phyloP scores from a whole-genome alignment of 2,113 vertebrate species.

The Chaetops frenatus region DNA sequence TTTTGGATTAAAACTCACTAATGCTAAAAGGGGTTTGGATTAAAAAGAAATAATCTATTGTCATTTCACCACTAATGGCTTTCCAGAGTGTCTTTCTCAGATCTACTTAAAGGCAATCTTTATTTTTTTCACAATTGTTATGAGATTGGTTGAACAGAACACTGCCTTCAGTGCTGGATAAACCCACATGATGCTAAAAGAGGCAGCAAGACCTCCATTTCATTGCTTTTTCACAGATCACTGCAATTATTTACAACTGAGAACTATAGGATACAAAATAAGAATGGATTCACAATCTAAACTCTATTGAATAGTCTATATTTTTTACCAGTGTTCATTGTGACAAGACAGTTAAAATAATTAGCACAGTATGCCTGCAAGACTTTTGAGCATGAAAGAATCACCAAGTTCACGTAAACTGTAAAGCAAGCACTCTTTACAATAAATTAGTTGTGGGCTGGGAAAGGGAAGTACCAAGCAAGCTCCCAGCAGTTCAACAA shows the following conservation, averaged over 20 bases:
- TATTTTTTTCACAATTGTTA: neutral
- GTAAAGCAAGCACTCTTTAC: neutral
- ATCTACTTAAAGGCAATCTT: neutral
- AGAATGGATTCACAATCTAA: neutral
- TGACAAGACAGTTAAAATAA: neutral
- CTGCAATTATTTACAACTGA: neutral
- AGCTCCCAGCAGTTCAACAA: neutral
- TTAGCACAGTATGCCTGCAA: neutral
- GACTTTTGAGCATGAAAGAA: neutral
- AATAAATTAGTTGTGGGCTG: neutral
- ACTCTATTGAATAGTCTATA: neutral
- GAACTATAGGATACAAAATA: neutral
- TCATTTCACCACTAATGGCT: neutral
- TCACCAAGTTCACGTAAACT: neutral
- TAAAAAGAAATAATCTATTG: neutral
- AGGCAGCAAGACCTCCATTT: neutral
- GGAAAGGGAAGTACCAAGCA: neutral
- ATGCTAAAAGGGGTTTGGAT: neutral
- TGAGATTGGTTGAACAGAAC: neutral
- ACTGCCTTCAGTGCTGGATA: neutral
- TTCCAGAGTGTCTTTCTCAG: neutral
- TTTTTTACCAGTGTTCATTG: neutral
- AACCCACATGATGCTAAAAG: neutral
- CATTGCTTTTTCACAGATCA: neutral
- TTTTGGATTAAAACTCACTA: neutral